These are phyloP conservation scores for Plebejus argus DNA, from an alignment of 2,888 invertebrate genomes.

Conservation along the genomic window DNA sequence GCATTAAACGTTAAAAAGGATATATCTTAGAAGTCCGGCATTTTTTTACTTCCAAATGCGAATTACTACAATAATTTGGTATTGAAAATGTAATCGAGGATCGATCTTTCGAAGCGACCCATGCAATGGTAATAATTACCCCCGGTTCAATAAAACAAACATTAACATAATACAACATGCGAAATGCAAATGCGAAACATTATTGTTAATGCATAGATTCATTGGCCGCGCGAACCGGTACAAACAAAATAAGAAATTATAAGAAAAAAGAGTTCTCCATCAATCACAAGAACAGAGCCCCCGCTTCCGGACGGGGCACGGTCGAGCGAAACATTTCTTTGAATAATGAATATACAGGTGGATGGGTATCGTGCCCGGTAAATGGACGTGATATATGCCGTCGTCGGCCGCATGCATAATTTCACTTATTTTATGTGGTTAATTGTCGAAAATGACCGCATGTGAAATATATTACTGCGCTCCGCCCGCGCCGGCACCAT, in stretches of 20 bases:
- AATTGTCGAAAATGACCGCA: conserved; percentile 81
- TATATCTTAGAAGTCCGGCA: conserved; percentile 40
- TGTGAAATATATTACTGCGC: conserved; percentile 76
- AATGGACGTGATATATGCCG: conserved; percentile 81
- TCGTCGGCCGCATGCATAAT: conserved; percentile 81
- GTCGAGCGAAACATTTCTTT: conserved; percentile 80
- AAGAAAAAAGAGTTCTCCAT: conserved; percentile 73
- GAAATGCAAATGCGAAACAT: conserved; percentile 21
- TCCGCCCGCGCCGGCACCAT: conserved; percentile 67
- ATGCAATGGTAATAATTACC: not conserved
- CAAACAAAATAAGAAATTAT: conserved; percentile 61
- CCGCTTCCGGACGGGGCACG: conserved; percentile 73
- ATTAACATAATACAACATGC: conserved; percentile 33
- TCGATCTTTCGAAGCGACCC: not conserved
- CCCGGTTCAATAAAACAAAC: conserved; percentile 40
- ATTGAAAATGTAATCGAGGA: not conserved
- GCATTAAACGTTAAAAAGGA: not conserved
- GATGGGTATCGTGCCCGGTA: conserved; percentile 77
- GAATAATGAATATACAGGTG: conserved; percentile 77
- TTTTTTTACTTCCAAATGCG: not conserved
- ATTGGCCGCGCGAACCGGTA: conserved; percentile 44
- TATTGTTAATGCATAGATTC: conserved; percentile 31
- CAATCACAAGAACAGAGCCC: conserved; percentile 77
- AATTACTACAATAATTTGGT: not conserved
- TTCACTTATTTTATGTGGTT: conserved; percentile 81